Base-by-base conservation (phyloP, 2,797 vertebrate species). In the Philypnodon macrostomus region DNA sequence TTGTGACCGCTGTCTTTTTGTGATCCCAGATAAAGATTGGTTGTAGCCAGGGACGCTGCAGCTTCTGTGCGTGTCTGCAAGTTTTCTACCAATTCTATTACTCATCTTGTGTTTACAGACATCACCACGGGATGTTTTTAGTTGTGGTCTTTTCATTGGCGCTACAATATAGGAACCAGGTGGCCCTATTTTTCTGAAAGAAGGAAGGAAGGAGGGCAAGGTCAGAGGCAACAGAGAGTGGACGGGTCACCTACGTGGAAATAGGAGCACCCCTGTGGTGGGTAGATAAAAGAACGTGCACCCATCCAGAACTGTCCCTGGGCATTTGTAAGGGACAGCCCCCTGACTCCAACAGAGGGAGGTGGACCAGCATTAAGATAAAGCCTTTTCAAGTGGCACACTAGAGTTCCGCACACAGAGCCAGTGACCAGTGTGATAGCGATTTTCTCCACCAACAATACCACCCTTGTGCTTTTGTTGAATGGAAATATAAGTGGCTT, bases 271-370 rank as follows among this genome's bases (percentile, higher is more conserved):
- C 75, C 85, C 84, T 71, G 84, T 31, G 60, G 79, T 1, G 80
- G 56, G 54, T 38, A 66, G 74, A 83, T 85, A 75, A 87, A 88
- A 78, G 67, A 55, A 53, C 4, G 62, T 61, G 80, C 85, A 67
- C 48, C 81, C 84, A 80, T 73, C 81, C 85, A 81, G 84, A 90
- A 88, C 81, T 46, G 70, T 58, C 75, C 69, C 55, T n/a, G 24
- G 73, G 71, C 77, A 67, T 1, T n/a, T 70, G 58, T 14, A 47
- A 1, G 52, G 53, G 63, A 64, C 57, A 18, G 40, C 63, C 13
- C 76, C 10, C 67, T 40, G 67, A 57, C 61, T 73, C 59, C 0
- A 6, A 16, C 42, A 53, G 41, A 19, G 41, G 37, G 53, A 55
- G 50, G 16, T 7, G 56, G 26, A 2, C 21, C 1, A 1, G 37